Base-by-base conservation (phyloP, 2,797 vertebrate genomes). In the Enteromius afrohamiltoni region DNA sequence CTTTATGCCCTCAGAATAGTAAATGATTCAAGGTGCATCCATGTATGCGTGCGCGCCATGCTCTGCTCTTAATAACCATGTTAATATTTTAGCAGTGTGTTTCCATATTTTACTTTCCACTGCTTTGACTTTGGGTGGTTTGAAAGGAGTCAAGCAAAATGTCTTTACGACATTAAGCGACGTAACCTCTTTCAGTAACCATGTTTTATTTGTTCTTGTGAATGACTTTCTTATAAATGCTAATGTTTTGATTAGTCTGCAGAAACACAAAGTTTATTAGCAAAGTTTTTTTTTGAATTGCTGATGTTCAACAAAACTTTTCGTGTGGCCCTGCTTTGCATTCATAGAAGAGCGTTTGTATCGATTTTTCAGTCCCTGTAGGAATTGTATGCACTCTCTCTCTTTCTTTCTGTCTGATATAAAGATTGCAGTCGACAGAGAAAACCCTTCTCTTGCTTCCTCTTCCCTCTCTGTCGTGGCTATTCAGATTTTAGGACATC, bases 31-130 rank as follows among this genome's bases (percentile, higher is more conserved):
- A 77, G 67, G 79, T 84, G 81, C 60, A 53, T 65, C 45, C 40
- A 6, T 86, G 87, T 90, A 82, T 84, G 29, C 45, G 2, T 67
- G 69, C 17, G 69, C 17, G 53, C 21, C 14, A 90, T 91, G 92
- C 90, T 86, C 89, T 90, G 83, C 80, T 68, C 37, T 79, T 88
- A 90, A 93, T 91, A 91, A 89, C 84, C 11, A 17, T 85, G 87
- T 89, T 88, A 89, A 88, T 90, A 86, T 87, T 91, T 91, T 75
- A 89, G 86, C 69, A 83, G 87, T 89, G 64, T 87, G 29, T 84
- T 83, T 73, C 74, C 73, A 80, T 89, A 88, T 90, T 81, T 88
- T 83, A 85, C 69, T 85, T 60, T 60, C 69, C 16, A 78, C 79
- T 76, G 65, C 82, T 90, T 84, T 85, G 45, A 86, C 65, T 40